Evolutionary conservation across 2,113 vertebrate genomes (phyloP), one percentile per base, ranked within the genome.

Genomic region (Helogale parvula): DNA sequence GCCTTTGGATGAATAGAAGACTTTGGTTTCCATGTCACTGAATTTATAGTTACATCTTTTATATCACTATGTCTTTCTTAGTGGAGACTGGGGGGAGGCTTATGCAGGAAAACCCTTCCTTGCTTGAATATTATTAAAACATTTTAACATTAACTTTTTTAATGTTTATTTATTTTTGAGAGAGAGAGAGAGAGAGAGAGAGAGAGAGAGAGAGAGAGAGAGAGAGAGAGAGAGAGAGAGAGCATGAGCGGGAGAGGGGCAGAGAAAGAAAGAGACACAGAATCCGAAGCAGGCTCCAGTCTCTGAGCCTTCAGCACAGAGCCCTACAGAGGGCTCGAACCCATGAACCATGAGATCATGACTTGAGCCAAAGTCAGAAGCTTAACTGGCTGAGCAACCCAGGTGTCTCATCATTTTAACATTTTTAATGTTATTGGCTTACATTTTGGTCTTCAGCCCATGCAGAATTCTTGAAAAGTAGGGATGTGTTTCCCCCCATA

Each of bases 251-350:
- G 21, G 57, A 21, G 57, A 23, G 57, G 21, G 57, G 2, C 57
- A 60, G 57, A 60, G 57, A 57, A 16, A 60, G 57, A 60, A 0
- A 21, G 57, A 60, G 57, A 60, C 57, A 60, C 57, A 60, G 21
- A 60, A 60, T 60, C 57, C 0, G 21, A 60, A 60, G 21, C 57
- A 60, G 57, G 57, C 21, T 60, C 57, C 21, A 0, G 21, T 2
- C 57, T 60, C 57, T 0, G 21, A 60, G 57, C 8, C 8, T 0
- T 60, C 57, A 60, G 57, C 57, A 60, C 21, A 25, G 57, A 23
- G 57, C 57, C 57, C 21, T 2, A 23, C 0, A 21, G 7, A 0
- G 57, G 57, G 21, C 57, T 60, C 2, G 0, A 60, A 60, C 57
- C 19, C 54, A 57, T 16, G 17, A 23, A 23, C 54, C 19, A 6